Conservation (phyloP, 2,888 invertebrate species). For the Conchocele bisecta region DNA sequence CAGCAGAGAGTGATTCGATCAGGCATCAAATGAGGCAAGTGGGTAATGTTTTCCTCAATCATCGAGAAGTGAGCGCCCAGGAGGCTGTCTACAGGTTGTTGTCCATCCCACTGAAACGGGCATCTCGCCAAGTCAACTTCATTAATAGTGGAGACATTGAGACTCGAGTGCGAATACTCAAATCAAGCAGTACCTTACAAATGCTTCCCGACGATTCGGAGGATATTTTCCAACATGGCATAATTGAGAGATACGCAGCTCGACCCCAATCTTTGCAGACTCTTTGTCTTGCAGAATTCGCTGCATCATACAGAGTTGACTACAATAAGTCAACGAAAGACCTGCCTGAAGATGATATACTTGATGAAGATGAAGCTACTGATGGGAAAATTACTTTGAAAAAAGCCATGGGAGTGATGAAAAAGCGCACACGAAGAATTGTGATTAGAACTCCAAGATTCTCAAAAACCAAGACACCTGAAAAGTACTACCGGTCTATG, state of each 20-base stretch:
- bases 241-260: background rate
- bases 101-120: slow-evolving; percentile 9
- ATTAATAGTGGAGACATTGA: too few relatives aligned
- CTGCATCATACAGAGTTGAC: slow-evolving; percentile 19
- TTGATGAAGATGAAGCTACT: background rate
- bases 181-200: background rate
- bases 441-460: slow-evolving; percentile 12
- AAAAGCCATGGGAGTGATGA: background rate
- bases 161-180: background rate
- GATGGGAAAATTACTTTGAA: too few relatives aligned
- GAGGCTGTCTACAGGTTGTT: slow-evolving; percentile 14
- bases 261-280: slow-evolving; percentile 67
- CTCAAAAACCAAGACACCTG: slow-evolving; percentile 10
- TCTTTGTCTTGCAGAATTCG: slow-evolving; percentile 72
- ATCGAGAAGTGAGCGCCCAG: slow-evolving; percentile 3
- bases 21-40: slow-evolving; percentile 8
- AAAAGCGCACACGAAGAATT: slow-evolving; percentile 2
- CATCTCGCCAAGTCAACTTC: too few relatives aligned
- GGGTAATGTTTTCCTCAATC: slow-evolving; percentile 18
- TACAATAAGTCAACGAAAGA: background rate
- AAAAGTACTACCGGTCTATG: slow-evolving; percentile 16
- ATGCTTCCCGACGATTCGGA: background rate
- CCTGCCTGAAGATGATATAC: background rate
- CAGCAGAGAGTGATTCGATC: background rate
- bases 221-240: background rate